Base-by-base conservation (phyloP, 1,140 invertebrate species). In the Neotoxoptera formosana region DNA sequence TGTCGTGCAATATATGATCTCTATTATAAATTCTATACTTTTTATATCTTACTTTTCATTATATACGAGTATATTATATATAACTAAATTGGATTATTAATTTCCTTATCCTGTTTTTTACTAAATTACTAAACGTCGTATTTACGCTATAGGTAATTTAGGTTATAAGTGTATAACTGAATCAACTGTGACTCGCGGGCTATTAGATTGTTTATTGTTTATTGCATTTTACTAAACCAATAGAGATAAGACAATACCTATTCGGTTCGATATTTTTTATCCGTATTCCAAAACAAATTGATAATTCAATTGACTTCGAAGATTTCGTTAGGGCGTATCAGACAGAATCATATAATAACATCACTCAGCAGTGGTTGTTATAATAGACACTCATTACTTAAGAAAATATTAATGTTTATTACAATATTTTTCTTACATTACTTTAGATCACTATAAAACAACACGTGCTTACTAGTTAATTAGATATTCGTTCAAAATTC, bases 161-260 rank as follows among this genome's bases (percentile, higher is more conserved):
- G n/a, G 30, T n/a, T 76, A 30, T n/a, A 87, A 87, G n/a, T 48
- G 51, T 1, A 41, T 30, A 56, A 89, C 34, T n/a, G 9, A 56
- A 89, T 56, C 48, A 56, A 89, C 47, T 8, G 21, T 89, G 9
- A 21, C 60, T n/a, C 11, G 14, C 60, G 21, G 20, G 7, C n/a
- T 34, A 34, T 89, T 89, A 34, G 34, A 89, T 34, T 89, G n/a
- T n/a, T n/a, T 76, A 89, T 51, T 89, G n/a, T 76, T 76, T 76
- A 76, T 76, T 76, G 14, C 83, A 86, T 14, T 86, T 36, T 30
- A 84, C 45, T 45, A 84, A 41, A 84, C 21, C 83, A 11, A 25
- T 45, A 84, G 23, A 45, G 9, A 41, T 84, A 25, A 84, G 41
- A 36, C 36, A 41, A 21, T 83, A 83, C 21, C 36, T 11, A 83